Conservation (phyloP, 1,140 invertebrate species). For the Ruditapes philippinarum region DNA sequence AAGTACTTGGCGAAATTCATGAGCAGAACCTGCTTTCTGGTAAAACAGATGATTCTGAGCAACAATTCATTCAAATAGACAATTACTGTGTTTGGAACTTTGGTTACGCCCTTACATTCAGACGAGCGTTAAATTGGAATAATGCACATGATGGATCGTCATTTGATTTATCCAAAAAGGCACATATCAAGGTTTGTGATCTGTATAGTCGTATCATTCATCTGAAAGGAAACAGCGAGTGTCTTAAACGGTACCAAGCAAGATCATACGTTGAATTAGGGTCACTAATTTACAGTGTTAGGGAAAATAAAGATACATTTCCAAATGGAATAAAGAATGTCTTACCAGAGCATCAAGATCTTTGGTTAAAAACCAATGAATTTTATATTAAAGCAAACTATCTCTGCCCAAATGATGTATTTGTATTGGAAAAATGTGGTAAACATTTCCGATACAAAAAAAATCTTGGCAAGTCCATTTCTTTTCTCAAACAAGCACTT, state of each 20-base stretch:
- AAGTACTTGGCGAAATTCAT: background rate
- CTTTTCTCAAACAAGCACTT: background rate
- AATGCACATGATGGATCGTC: background rate
- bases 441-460: background rate
- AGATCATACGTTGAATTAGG: conserved; percentile 27
- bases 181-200: background rate
- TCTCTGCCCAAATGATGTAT: background rate
- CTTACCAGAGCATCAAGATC: background rate
- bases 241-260: conserved; percentile 17
- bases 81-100: conserved; percentile 26
- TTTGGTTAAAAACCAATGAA: background rate
- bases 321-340: conserved; percentile 3
- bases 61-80: background rate
- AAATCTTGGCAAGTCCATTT: background rate
- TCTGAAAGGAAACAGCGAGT: background rate
- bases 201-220: background rate
- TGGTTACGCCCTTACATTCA: conserved; percentile 17
- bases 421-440: conserved; percentile 1
- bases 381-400: background rate
- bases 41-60: background rate
- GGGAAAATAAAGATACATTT: conserved; percentile 17
- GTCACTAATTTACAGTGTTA: background rate
- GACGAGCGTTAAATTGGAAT: background rate
- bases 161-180: background rate
- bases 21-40: background rate